Evolutionary conservation across 2,888 invertebrate genomes (phyloP), one percentile per base, ranked within the genome.

Genomic region (Escarpia spicata): DNA sequence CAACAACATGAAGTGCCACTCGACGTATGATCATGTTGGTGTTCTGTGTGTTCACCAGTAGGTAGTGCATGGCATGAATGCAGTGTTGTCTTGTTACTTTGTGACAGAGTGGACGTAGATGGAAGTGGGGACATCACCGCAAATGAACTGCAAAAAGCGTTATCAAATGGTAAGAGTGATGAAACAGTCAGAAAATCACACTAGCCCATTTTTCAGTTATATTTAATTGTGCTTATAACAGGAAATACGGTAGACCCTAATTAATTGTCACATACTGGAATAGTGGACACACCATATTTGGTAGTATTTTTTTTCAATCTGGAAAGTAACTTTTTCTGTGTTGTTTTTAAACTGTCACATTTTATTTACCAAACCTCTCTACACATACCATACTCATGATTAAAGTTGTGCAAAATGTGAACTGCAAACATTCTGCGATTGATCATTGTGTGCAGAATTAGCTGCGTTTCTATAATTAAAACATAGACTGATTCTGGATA

Each of bases 81-180:
- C 52, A 52, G 10, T 52, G 44, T 91, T 43, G 92, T 92, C 4
- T 92, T 58, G 12, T 43, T 92, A 37, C 75, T n/a, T 92, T 52
- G 12, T 60, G 43, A 19, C 90, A 96, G 96, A 94, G 97, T 97
- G 93, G 97, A 97, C 94, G 96, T 95, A 92, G 97, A 97, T 95
- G 94, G 96, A 94, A 99, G 98, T 96, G 99, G 99, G 0, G 97
- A 98, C 95, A 99, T 99, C 94, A 98, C 98, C 93, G 98, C 98
- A 0, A 98, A 98, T 96, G 99, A 99, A 96, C 97, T 99, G 90
- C 99, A 99, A 96, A 97, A 97, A 93, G 99, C 99, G 3, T 97
- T 99, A 15, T 98, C 98, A 0, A 99, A 99, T 97, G 99, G 97
- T 96, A 95, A 95, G 75, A 26, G n/a, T n/a, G 52, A 52, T 60